phyloP scores from a whole-genome alignment of 2,113 vertebrate species.

The Cephalopterus ornatus region DNA sequence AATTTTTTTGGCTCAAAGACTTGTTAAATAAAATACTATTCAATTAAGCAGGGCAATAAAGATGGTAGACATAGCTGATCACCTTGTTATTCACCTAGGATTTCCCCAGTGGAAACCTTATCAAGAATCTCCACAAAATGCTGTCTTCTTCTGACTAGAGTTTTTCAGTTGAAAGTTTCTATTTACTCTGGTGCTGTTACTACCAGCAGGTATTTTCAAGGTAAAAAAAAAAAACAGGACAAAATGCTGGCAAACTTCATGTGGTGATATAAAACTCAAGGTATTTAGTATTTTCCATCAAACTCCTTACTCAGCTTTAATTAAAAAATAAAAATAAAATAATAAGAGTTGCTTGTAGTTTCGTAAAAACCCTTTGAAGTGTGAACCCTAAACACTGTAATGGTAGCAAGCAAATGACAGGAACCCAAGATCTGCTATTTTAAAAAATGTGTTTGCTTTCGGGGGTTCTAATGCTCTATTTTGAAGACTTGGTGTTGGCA shows the following conservation, averaged over 20 bases:
- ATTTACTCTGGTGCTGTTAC: background rate
- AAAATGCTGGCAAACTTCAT: background rate
- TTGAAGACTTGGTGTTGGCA: constrained; percentile 5
- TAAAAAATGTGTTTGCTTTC: background rate
- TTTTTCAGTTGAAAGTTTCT: background rate
- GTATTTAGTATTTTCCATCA: background rate
- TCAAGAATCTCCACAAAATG: background rate
- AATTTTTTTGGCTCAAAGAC: background rate
- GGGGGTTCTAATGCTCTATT: background rate
- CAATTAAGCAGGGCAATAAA: background rate
- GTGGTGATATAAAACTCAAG: background rate
- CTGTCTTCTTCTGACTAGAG: background rate
- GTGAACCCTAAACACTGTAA: background rate
- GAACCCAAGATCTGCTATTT: background rate
- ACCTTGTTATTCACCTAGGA: background rate
- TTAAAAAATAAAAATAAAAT: background rate
- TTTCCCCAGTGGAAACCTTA: background rate
- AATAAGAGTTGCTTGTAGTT: background rate
- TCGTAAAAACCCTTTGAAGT: background rate
- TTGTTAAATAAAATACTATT: background rate
- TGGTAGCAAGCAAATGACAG: background rate
- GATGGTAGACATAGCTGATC: background rate
- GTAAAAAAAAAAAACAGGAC: background rate
- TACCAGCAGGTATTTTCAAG: background rate
- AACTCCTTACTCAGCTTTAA: background rate